Evolutionary conservation across 2,888 invertebrate species (phyloP), one percentile per base, ranked within the genome.

Genomic region (Dorcus hopei): DNA sequence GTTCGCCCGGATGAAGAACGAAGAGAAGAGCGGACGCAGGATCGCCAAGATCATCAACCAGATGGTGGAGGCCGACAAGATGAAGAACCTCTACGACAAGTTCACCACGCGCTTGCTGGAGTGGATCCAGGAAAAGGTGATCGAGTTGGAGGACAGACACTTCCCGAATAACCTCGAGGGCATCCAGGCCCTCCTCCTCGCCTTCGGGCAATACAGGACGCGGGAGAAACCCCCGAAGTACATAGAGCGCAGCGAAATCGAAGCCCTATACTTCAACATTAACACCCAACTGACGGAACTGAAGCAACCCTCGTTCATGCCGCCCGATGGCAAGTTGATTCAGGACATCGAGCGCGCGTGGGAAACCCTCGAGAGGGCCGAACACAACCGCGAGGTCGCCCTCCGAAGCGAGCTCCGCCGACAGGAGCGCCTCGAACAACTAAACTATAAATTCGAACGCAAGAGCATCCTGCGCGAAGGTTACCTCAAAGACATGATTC

Each of bases 211-310:
- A 74, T 99, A 98, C 79, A 84, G 97, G 67, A 97, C 96, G 0
- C 89, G 93, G 49, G 98, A 99, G 78, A 99, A 99, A 80, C 98
- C 99, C 7, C 97, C 97, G 63, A 98, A 94, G 76, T 97, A 97
- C 79, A 95, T 91, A 74, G 98, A 99, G 78, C 87, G 96, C 56
- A 97, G 96, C 66, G 97, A 98, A 81, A 93, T 97, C 68, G 97
- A 99, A 79, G 98, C 94, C 0, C 81, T 97, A 40, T 97, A 91
- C 77, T 99, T 98, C 79, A 91, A 95, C 75, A 96, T 99, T 69
- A 98, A 98, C 79, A 96, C 97, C 0, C 89, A 94, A 78, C 83
- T 97, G 68, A 97, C 97, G 79, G 93, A 96, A n/a, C 80, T 97
- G 65, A 90, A 94, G 65, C 94, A 94, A 67, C 93, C 93, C 11